Evolutionary conservation across 2,113 vertebrate genomes (phyloP).

Genomic region (Carassius gibelio): DNA sequence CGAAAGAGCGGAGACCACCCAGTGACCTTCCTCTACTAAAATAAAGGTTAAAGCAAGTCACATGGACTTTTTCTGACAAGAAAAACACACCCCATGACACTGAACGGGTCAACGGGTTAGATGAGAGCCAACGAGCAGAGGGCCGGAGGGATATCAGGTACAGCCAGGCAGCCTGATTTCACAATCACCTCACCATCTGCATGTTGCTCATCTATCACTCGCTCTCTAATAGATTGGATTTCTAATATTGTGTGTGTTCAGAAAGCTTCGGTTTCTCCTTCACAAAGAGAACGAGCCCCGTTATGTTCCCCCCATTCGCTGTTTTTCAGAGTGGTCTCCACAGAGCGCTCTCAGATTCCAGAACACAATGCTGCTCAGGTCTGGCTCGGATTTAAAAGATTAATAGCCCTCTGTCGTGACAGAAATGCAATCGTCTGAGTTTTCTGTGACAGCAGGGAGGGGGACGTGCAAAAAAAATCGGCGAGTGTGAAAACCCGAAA

Average conservation of each 20-base stretch:
- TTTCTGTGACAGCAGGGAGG: constrained; percentile 67
- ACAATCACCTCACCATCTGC: constrained; percentile 56
- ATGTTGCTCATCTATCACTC: background rate
- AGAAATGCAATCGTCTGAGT: constrained; percentile 67
- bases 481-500: constrained; percentile 68
- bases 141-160: constrained; percentile 59
- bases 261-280: constrained; percentile 60
- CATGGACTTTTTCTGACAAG: background rate
- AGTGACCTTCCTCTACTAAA: constrained; percentile 36
- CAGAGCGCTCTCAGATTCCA: constrained; percentile 62
- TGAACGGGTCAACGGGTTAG: background rate
- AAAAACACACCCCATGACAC: background rate
- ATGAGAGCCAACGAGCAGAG: constrained; percentile 50
- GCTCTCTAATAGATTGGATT: constrained; percentile 62
- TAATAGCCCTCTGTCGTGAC: constrained; percentile 71
- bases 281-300: constrained; percentile 62
- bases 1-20: constrained; percentile 10
- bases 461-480: constrained; percentile 52
- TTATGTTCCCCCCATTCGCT: constrained; percentile 51
- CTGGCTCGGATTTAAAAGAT: constrained; percentile 73
- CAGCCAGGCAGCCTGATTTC: constrained; percentile 48
- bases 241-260: constrained; percentile 68
- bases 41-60: constrained; percentile 56
- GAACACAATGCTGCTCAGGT: constrained; percentile 68
- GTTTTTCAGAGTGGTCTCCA: constrained; percentile 66